Evolutionary conservation across 2,888 invertebrate genomes (phyloP).

Genomic region (Plusia festucae): DNA sequence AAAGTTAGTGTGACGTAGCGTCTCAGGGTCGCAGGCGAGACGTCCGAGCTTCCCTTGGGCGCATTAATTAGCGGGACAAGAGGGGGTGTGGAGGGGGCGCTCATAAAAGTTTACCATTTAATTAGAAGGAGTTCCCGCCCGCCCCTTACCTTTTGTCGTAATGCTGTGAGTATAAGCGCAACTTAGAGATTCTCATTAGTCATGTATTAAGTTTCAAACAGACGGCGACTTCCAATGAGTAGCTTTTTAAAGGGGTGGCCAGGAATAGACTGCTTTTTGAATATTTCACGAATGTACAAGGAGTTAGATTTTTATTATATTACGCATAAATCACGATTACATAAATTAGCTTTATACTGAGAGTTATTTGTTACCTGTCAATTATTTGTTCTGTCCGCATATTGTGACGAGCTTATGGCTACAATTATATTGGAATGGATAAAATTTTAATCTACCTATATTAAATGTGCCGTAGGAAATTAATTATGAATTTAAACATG

Average conservation of each 20-base stretch:
- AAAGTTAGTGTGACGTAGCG: slow-evolving; percentile 61
- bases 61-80: slow-evolving; percentile 86
- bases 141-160: slow-evolving; percentile 83
- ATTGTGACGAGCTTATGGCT: too few species aligned
- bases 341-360: too few species aligned
- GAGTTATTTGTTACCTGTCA: too few species aligned
- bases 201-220: slow-evolving; percentile 72
- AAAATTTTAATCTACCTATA: too few species aligned
- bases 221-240: slow-evolving; percentile 48
- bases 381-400: too few species aligned
- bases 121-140: slow-evolving; percentile 83
- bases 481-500: too few species aligned
- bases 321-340: too few species aligned
- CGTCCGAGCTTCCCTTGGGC: slow-evolving; percentile 82
- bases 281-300: not conserved
- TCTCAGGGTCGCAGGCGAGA: slow-evolving; percentile 64
- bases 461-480: too few species aligned
- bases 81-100: slow-evolving; percentile 71
- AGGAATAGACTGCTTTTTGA: not conserved
- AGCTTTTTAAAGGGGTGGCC: slow-evolving; percentile 8
- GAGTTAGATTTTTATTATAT: not conserved
- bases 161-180: slow-evolving; percentile 79
- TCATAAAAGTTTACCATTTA: slow-evolving; percentile 90
- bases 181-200: slow-evolving; percentile 84
- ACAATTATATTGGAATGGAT: too few species aligned